Percentiles rank a stretch among this genome's conserved stretches.
These are phyloP conservation scores for Calosoma granatense DNA, from an alignment of 1,140 invertebrate species.

Conservation along the genomic window DNA sequence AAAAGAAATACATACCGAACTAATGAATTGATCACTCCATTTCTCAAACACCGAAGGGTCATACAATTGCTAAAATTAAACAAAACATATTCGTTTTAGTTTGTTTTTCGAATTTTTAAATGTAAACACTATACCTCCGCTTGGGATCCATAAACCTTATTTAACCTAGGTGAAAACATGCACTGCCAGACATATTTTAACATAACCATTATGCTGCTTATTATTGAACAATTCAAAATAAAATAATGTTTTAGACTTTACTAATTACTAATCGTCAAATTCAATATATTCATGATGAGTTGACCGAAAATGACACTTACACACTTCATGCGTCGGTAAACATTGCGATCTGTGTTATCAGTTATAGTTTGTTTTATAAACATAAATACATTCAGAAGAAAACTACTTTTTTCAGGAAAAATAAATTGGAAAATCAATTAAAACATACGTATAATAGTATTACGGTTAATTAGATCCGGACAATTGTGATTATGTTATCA, in stretches of 20 bases:
- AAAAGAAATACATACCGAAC: slow-evolving; percentile 41
- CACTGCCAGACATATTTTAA: slow-evolving; percentile 33
- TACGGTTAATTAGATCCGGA: no score
- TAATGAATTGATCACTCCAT: slow-evolving; percentile 60
- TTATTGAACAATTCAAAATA: neutral
- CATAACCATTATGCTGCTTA: neutral
- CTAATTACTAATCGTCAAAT: neutral
- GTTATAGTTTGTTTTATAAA: no score
- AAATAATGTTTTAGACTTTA: neutral
- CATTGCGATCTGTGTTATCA: neutral
- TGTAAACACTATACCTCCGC: slow-evolving; percentile 30
- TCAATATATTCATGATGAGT: slow-evolving; percentile 1
- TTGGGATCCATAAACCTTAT: slow-evolving; percentile 48
- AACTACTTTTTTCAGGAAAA: no score
- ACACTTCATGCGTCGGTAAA: neutral
- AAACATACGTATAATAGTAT: no score
- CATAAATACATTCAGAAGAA: no score
- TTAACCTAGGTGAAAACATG: slow-evolving; percentile 52
- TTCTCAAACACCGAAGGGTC: slow-evolving; percentile 53
- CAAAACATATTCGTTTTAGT: no score
- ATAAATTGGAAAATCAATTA: no score
- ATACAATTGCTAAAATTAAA: slow-evolving; percentile 49
- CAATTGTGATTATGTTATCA: no score
- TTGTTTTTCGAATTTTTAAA: no score
- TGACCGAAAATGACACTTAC: neutral